phyloP scores from a whole-genome alignment of 2,888 invertebrate genomes.

The Augiades crinisus region DNA sequence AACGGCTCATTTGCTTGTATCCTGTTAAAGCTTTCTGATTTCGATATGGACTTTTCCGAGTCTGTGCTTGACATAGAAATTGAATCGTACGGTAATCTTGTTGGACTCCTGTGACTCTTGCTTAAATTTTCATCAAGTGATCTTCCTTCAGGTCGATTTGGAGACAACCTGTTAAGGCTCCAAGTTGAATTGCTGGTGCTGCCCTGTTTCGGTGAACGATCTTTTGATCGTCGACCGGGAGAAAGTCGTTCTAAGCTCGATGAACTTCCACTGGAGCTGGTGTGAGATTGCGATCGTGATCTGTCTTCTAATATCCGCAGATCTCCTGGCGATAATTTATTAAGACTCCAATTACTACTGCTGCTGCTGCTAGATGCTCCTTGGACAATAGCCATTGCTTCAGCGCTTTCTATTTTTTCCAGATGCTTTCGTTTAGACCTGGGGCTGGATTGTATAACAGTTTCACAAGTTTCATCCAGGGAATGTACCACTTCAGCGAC shows the following conservation, averaged over 20 bases:
- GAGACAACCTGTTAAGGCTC: conserved; percentile 74
- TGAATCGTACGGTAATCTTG: conserved; percentile 71
- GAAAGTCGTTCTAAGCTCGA: conserved; percentile 75
- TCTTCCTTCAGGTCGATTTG: conserved; percentile 72
- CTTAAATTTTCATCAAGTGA: conserved; percentile 72
- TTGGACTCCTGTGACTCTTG: conserved; percentile 73
- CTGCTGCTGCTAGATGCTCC: conserved; percentile 76
- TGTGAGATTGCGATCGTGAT: conserved; percentile 73
- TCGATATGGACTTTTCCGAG: conserved; percentile 76
- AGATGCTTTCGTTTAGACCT: conserved; percentile 74
- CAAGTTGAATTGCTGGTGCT: conserved; percentile 77
- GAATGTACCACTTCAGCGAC: conserved; percentile 85
- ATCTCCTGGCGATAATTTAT: conserved; percentile 76
- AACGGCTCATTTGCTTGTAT: conserved; percentile 75
- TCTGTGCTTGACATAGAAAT: conserved; percentile 76
- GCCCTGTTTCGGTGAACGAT: conserved; percentile 73
- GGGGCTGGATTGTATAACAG: conserved; percentile 84
- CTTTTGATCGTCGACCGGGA: conserved; percentile 74
- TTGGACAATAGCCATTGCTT: conserved; percentile 70
- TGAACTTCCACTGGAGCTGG: conserved; percentile 76
- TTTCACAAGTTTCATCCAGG: conserved; percentile 85
- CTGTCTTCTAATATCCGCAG: conserved; percentile 70
- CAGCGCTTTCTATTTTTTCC: conserved; percentile 73
- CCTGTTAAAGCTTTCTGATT: conserved; percentile 76
- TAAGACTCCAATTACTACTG: conserved; percentile 78